Evolutionary conservation across 2,113 vertebrate species (phyloP).

Genomic region (Sisor rabdophorus): DNA sequence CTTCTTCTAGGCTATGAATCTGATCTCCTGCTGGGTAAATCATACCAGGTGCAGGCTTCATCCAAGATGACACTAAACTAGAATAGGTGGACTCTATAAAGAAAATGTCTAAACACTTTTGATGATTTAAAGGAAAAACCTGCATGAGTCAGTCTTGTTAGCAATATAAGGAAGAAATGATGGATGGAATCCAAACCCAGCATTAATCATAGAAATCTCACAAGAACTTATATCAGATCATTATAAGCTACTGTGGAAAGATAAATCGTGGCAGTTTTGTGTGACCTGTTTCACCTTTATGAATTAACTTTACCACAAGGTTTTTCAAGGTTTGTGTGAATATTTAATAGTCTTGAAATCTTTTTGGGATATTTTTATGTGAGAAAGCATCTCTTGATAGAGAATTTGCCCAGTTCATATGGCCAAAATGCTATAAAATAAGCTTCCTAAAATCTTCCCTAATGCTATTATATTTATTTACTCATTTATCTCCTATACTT

Average conservation of each 20-base stretch:
- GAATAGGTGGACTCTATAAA: background rate
- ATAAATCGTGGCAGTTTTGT: background rate
- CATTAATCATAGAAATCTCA: background rate
- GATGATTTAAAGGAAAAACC: background rate
- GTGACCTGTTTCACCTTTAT: constrained; percentile 4
- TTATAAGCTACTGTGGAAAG: background rate
- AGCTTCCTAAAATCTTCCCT: background rate
- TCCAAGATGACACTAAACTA: background rate
- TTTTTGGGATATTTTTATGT: no score
- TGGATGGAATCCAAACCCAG: background rate
- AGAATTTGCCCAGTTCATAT: background rate
- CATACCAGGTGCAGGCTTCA: background rate
- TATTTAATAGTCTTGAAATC: no score
- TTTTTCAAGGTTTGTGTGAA: background rate
- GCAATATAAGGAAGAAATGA: background rate
- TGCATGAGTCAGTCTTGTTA: background rate
- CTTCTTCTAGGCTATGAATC: background rate
- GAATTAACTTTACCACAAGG: constrained; percentile 3
- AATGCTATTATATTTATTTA: no score
- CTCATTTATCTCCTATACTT: no score
- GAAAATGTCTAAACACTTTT: background rate
- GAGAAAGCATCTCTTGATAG: background rate
- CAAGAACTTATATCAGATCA: no score
- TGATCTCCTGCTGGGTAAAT: background rate
- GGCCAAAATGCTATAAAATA: background rate